Evolutionary conservation across 2,888 invertebrate species (phyloP).

Genomic region (Polyommatus icarus): DNA sequence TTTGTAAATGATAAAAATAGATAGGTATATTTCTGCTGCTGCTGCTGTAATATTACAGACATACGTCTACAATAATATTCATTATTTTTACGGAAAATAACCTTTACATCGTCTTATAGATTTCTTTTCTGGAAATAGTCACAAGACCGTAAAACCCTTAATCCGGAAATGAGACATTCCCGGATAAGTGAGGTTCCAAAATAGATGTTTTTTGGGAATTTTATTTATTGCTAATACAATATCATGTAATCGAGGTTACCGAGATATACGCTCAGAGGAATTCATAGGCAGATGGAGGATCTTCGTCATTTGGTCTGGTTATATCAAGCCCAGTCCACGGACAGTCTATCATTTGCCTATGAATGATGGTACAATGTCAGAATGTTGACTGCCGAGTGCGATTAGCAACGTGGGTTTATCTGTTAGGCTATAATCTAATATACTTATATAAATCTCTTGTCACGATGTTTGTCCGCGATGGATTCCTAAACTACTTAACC

Average conservation of each 20-base stretch:
- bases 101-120: background rate
- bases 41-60: background rate
- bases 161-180: constrained; percentile 13
- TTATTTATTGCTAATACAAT: background rate
- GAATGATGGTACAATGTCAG: too few relatives aligned
- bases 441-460: too few relatives aligned
- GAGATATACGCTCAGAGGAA: background rate
- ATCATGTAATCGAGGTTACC: background rate
- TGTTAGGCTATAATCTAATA: too few relatives aligned
- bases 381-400: too few relatives aligned
- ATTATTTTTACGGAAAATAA: background rate
- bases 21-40: background rate
- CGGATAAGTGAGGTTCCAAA: constrained; percentile 3
- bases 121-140: background rate
- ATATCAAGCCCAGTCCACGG: too few relatives aligned
- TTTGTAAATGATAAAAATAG: background rate
- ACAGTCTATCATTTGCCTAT: too few relatives aligned
- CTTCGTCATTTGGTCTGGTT: too few relatives aligned
- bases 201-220: background rate
- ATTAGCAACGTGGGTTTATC: too few relatives aligned
- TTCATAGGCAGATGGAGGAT: too few relatives aligned
- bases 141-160: background rate
- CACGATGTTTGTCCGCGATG: too few relatives aligned
- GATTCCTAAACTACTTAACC: too few relatives aligned
- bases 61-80: background rate